A percentile compares a stretch with the other conserved stretches of the same genome.
These are phyloP conservation scores for Arctocebus calabarensis DNA, from an alignment of 2,797 vertebrate species.

Conservation along the genomic window DNA sequence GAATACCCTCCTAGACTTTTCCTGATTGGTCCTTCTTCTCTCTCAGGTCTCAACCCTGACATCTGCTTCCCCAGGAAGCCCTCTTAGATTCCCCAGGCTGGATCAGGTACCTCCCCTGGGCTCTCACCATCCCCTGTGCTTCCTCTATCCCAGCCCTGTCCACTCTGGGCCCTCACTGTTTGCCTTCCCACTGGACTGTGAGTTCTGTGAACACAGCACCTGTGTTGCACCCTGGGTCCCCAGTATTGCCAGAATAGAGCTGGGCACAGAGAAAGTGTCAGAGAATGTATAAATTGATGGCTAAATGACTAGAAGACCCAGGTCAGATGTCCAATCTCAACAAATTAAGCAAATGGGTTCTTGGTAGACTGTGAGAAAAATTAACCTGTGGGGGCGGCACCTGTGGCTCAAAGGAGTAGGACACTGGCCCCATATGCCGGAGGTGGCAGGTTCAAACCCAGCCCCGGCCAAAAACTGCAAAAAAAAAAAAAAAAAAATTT, in stretches of 20 bases:
- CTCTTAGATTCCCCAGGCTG: neutral
- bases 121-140: neutral
- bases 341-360: neutral
- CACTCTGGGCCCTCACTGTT: neutral
- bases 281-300: neutral
- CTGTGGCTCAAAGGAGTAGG: too few relatives aligned
- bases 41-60: neutral
- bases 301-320: neutral
- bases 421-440: too few relatives aligned
- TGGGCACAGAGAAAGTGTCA: neutral
- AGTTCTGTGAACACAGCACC: neutral
- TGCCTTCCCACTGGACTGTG: too few relatives aligned
- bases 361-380: neutral
- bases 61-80: constrained; percentile 14
- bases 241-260: neutral
- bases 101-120: neutral
- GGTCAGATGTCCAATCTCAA: neutral
- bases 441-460: too few relatives aligned
- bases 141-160: neutral
- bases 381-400: neutral
- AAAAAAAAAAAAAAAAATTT: neutral
- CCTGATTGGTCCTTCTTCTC: neutral
- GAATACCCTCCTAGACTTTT: neutral
- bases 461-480: too few relatives aligned
- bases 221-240: neutral